Base-by-base conservation (phyloP, 1,140 invertebrate genomes). In the Drosophila melanica region DNA sequence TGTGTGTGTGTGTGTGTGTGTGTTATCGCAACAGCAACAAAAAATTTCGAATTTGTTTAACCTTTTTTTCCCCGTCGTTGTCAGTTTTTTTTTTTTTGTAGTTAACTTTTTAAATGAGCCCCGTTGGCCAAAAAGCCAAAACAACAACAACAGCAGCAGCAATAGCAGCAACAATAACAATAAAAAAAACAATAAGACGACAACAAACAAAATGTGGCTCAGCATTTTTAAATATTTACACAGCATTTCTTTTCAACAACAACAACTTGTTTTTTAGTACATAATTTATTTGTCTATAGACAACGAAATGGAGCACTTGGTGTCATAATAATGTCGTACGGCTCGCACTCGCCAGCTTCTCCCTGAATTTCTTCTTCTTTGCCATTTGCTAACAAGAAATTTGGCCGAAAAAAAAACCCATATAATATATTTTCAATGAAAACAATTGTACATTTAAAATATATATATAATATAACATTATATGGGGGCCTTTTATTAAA, bases 21-120 rank as follows among this genome's bases (percentile, higher is more conserved):
- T 76, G 74, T 86, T 87, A 87, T 86, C 81, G 62, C 45, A 14
- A 47, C 62, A 64, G 62, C 44, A 44, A 80, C 72, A 58, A 79
- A 50, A 76, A 73, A 76, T 79, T 77, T 79, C 45, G 76, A 82
- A 79, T 87, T 87, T 87, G 84, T 72, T 87, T 87, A 87, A 89
- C 84, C 74, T 77, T 77, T 67, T 63, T 64, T 53, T 65, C 59
- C 14, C 53, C 23, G 64, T 65, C 63, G 48, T 75, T 57, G 66
- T 76, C 57, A 65, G 71, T 47, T 62, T 77, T 77, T 77, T 85
- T 65, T 16, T 33, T 33, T 2, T 7, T 35, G 33, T 59, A 16
- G 42, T 67, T 67, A 50, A 72, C 57, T 68, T 68, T 67, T 67
- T 59, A 47, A 73, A 68, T 76, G 68, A 75, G 73, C 42, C 27